Evolutionary conservation across 2,797 vertebrate genomes (phyloP).

Genomic region (Crax fasciolata): DNA sequence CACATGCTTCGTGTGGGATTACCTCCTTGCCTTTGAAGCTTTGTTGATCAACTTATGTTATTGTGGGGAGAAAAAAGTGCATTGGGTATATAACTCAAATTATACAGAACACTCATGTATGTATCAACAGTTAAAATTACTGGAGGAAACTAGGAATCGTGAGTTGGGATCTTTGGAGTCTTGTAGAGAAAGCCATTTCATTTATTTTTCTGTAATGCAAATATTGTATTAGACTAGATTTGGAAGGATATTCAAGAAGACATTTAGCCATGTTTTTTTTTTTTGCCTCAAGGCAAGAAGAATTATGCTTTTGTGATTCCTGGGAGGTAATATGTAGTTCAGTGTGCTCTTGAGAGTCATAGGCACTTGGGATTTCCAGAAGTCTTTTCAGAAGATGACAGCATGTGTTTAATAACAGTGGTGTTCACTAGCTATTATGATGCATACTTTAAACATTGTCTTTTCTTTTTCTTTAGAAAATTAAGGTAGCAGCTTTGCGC

Average conservation of each 20-base stretch:
- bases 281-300: not conserved
- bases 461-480: slow-evolving; percentile 88
- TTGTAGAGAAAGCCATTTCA: not conserved
- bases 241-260: not conserved
- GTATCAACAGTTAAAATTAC: not conserved
- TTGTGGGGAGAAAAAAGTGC: not conserved
- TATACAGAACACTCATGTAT: not conserved
- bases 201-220: not conserved
- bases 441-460: not conserved
- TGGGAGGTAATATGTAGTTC: not conserved
- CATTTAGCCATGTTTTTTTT: not conserved
- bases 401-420: not conserved
- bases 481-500: slow-evolving; percentile 96
- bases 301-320: not conserved
- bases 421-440: not conserved
- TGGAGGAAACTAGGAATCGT: not conserved
- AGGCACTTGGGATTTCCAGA: not conserved
- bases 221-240: not conserved
- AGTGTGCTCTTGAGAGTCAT: not conserved
- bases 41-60: not conserved
- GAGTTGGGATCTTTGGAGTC: not conserved
- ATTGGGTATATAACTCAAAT: not conserved
- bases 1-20: not conserved
- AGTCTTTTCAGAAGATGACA: not conserved
- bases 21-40: not conserved